These are phyloP conservation scores for Melanaphis sacchari DNA, from an alignment of 1,140 invertebrate species.

Conservation along the genomic window DNA sequence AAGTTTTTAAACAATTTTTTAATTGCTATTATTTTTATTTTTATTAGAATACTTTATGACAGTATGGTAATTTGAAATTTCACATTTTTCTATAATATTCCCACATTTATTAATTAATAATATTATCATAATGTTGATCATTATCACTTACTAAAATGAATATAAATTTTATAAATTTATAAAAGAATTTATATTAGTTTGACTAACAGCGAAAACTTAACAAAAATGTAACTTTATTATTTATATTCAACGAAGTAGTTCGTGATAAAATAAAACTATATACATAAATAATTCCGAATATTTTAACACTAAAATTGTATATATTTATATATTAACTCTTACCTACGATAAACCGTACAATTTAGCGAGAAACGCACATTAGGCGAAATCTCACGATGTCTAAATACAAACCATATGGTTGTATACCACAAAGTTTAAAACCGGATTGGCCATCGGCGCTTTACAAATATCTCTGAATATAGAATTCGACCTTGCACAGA, in stretches of 20 bases:
- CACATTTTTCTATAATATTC: neutral
- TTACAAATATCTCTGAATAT: neutral
- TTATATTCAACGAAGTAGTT: neutral
- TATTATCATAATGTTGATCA: neutral
- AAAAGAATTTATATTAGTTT: neutral
- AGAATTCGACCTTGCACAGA: slow-evolving; percentile 29
- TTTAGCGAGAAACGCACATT: neutral
- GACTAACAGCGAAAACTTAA: neutral
- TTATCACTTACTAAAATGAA: neutral
- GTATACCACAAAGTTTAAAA: neutral
- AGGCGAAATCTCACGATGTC: slow-evolving; percentile 31
- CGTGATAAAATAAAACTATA: neutral
- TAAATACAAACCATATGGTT: slow-evolving; percentile 26
- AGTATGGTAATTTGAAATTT: neutral
- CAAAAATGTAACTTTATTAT: neutral
- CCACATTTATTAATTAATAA: neutral
- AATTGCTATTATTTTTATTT: neutral
- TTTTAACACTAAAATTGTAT: neutral
- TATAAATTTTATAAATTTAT: too few species aligned
- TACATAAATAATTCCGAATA: neutral
- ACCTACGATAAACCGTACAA: neutral
- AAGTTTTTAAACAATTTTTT: neutral
- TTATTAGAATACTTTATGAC: neutral
- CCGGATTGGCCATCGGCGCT: slow-evolving; percentile 34
- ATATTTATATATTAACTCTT: neutral